Percentiles rank a stretch among this genome's conserved stretches.
These are phyloP conservation scores for Menidia beryllina DNA, from an alignment of 2,113 vertebrate genomes.

Conservation along the genomic window DNA sequence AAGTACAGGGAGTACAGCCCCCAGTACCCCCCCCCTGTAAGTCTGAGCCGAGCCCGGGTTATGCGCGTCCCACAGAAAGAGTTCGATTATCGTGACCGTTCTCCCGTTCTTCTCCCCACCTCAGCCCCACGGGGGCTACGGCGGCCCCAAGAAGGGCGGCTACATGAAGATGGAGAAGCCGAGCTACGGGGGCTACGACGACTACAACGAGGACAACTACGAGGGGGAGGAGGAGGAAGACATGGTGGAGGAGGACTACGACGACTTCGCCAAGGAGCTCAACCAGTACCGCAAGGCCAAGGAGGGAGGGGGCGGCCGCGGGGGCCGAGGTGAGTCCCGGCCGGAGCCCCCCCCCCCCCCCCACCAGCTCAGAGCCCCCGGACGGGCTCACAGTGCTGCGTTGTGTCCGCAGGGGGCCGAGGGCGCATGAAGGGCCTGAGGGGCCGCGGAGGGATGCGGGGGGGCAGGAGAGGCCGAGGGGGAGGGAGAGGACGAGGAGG, in stretches of 20 bases:
- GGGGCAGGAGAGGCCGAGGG: conserved; percentile 85
- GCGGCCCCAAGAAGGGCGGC: conserved; percentile 84
- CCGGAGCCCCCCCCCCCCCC: too few species aligned
- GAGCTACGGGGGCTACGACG: conserved; percentile 87
- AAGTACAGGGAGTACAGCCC: conserved; percentile 96
- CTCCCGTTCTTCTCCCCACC: too few species aligned
- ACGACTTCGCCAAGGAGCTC: conserved; percentile 93
- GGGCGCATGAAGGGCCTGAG: conserved; percentile 87
- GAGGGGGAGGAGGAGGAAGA: conserved; percentile 92
- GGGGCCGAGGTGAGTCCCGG: conserved; percentile 68
- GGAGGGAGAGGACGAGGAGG: conserved; percentile 75
- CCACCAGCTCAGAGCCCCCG: too few species aligned
- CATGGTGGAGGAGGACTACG: conserved; percentile 88
- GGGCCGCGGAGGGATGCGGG: conserved; percentile 85
- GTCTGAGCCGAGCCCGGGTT: conserved; percentile 27
- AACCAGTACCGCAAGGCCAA: conserved; percentile 93
- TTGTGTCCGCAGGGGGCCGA: conserved; percentile 80
- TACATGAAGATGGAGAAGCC: conserved; percentile 94
- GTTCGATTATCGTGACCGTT: neutral
- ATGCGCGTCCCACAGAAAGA: too few species aligned
- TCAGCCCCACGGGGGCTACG: conserved; percentile 88
- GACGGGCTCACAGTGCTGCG: too few species aligned
- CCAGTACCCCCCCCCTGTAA: conserved; percentile 84
- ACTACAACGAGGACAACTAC: conserved; percentile 89
- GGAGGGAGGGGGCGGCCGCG: conserved; percentile 82